Conservation (phyloP, 1,140 invertebrate species). For the Parasteatoda tepidariorum region DNA sequence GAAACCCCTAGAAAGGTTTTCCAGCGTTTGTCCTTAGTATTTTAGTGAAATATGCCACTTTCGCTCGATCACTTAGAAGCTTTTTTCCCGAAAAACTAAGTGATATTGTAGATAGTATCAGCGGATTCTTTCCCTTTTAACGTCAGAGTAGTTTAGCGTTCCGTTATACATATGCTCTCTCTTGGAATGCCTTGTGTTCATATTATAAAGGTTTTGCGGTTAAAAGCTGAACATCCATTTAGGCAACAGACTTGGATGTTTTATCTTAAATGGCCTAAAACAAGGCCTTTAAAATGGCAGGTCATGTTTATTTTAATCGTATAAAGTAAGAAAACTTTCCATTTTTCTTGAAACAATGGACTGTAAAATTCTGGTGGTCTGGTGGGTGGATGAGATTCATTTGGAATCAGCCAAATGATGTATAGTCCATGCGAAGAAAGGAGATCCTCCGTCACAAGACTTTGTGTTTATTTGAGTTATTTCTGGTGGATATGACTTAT, state of each 20-base stretch:
- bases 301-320: neutral
- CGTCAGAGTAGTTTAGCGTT: conserved; percentile 45
- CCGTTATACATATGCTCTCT: conserved; percentile 9
- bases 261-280: neutral
- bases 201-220: neutral
- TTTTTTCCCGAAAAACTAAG: conserved; percentile 49
- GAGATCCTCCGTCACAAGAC: too few species aligned
- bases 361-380: too few species aligned
- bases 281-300: neutral
- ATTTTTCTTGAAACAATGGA: too few species aligned
- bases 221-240: neutral
- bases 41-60: conserved; percentile 49
- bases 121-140: conserved; percentile 50
- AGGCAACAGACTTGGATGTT: neutral
- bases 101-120: conserved; percentile 56
- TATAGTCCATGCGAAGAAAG: too few species aligned
- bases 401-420: too few species aligned
- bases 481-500: too few species aligned
- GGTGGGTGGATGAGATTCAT: too few species aligned
- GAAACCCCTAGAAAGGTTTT: conserved; percentile 55
- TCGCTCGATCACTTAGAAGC: conserved; percentile 25
- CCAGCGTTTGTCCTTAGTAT: conserved; percentile 55
- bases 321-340: neutral
- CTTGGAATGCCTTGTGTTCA: neutral
- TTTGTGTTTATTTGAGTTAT: too few species aligned